phyloP scores from a whole-genome alignment of 2,888 invertebrate genomes.

The Epirrita christyi region DNA sequence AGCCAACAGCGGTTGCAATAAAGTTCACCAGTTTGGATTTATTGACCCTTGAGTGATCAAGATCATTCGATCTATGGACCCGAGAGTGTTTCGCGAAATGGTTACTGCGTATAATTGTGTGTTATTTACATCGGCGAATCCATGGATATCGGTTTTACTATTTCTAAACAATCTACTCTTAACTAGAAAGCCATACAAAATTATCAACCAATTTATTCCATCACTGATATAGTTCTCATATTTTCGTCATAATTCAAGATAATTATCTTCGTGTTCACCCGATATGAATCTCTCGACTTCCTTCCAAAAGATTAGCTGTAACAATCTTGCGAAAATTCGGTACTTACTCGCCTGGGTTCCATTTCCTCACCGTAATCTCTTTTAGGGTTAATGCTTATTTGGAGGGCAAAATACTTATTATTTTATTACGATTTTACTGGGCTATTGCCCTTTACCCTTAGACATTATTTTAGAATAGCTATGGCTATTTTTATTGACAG shows the following conservation, averaged over 20 bases:
- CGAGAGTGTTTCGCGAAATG: no score
- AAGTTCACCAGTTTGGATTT: no score
- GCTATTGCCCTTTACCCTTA: constrained; percentile 34
- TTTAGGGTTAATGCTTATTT: constrained; percentile 51
- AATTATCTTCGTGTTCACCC: constrained; percentile 31
- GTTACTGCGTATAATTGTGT: no score
- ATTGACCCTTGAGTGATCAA: no score
- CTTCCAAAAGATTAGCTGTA: constrained; percentile 41
- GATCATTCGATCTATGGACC: no score
- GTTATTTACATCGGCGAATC: no score
- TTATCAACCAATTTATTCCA: no score
- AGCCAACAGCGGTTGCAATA: no score
- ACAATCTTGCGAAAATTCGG: constrained; percentile 42
- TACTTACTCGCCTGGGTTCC: constrained; percentile 44
- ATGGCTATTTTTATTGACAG: constrained; percentile 32
- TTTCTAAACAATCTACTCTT: no score
- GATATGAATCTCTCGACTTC: constrained; percentile 35
- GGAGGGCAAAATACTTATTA: constrained; percentile 43
- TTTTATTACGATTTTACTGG: constrained; percentile 45
- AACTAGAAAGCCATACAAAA: no score
- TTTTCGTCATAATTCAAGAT: constrained; percentile 24
- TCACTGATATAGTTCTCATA: background rate
- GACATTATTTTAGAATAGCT: constrained; percentile 32
- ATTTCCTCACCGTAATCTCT: constrained; percentile 54
- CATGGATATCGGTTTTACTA: no score